Evolutionary conservation across 2,113 vertebrate species (phyloP).

Genomic region (Panthera tigris): DNA sequence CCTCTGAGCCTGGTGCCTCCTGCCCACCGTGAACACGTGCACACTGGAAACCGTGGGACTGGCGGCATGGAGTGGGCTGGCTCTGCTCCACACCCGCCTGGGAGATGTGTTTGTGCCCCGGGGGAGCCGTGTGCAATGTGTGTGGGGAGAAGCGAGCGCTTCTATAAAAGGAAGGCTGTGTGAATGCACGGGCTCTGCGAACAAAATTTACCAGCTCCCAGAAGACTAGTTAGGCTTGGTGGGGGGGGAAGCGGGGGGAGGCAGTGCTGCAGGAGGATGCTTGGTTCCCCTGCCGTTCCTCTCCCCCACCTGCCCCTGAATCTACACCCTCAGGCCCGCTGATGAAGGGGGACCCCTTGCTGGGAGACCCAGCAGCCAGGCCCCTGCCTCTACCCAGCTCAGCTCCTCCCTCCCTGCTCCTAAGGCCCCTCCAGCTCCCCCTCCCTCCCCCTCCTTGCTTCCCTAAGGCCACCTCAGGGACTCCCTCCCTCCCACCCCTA

Average conservation of each 20-base stretch:
- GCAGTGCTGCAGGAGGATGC: background rate
- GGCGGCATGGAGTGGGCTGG: background rate
- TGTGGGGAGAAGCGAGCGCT: constrained; percentile 17
- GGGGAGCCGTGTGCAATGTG: constrained; percentile 42
- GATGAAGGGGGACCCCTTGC: background rate
- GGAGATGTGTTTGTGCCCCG: background rate
- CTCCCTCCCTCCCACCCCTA: background rate
- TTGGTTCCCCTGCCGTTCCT: accelerated
- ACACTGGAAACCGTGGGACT: background rate
- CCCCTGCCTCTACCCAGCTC: background rate
- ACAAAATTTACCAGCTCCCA: background rate
- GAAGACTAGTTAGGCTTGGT: background rate
- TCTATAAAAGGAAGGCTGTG: constrained; percentile 71
- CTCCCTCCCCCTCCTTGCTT: background rate
- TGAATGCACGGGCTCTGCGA: background rate
- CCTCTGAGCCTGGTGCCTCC: background rate
- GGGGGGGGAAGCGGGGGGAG: background rate
- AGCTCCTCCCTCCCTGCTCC: background rate
- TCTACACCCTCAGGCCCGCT: background rate
- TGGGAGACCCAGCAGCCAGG: background rate
- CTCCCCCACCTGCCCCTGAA: background rate
- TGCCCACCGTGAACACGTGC: background rate
- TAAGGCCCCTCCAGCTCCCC: background rate
- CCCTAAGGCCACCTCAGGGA: background rate
- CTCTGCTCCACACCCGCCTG: background rate